A percentile compares a stretch with the other conserved stretches of the same genome.
Evolutionary conservation across 2,888 invertebrate species (phyloP).

Genomic region (Teleogryllus oceanicus): DNA sequence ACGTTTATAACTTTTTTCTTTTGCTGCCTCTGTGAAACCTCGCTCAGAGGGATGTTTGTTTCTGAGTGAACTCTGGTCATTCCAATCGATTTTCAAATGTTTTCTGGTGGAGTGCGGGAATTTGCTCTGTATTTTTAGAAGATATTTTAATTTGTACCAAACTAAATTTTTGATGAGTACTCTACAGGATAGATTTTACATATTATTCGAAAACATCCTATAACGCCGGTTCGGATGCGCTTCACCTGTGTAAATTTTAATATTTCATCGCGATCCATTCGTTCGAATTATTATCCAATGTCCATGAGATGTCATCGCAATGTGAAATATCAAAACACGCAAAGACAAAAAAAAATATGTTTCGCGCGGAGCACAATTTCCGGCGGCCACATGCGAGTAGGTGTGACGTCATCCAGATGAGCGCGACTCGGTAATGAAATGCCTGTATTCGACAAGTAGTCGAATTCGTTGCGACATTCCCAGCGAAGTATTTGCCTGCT

Average conservation of each 20-base stretch:
- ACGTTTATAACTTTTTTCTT: too few relatives aligned
- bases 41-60: too few relatives aligned
- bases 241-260: neutral
- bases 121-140: conserved; percentile 6
- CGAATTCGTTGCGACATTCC: too few relatives aligned
- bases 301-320: conserved; percentile 18
- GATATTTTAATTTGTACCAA: neutral
- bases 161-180: neutral
- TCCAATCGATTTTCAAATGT: neutral
- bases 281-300: conserved; percentile 18
- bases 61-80: too few relatives aligned
- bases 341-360: neutral
- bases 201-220: neutral
- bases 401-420: too few relatives aligned
- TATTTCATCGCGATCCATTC: conserved; percentile 8
- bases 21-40: too few relatives aligned
- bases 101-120: neutral
- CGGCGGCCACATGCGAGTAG: neutral
- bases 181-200: conserved; percentile 11
- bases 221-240: neutral
- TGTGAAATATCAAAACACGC: conserved; percentile 7
- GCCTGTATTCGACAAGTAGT: too few relatives aligned
- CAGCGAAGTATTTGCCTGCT: too few relatives aligned
- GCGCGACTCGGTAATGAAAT: too few relatives aligned
- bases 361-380: neutral